Evolutionary conservation across 2,888 invertebrate species (phyloP).

Genomic region (Lamellibrachia columna): DNA sequence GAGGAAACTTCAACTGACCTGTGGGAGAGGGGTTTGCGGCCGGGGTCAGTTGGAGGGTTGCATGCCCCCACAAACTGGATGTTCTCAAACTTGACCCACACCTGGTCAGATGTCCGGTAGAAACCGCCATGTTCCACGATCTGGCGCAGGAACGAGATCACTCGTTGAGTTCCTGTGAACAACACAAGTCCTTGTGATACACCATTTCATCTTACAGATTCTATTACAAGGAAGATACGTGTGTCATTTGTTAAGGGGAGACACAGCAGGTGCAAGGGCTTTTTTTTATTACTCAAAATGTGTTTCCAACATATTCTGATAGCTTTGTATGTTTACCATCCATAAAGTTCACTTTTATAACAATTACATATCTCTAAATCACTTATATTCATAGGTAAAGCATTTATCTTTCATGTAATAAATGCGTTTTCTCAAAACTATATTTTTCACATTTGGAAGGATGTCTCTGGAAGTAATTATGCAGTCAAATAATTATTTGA

Average conservation of each 20-base stretch:
- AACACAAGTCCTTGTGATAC: not conserved
- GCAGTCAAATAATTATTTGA: no score
- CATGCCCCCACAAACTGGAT: constrained; percentile 99
- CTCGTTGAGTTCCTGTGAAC: constrained; percentile 78
- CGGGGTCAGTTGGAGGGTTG: constrained; percentile 99
- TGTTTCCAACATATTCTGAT: no score
- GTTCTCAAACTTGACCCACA: constrained; percentile 95
- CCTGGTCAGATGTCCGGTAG: constrained; percentile 77
- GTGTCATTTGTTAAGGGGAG: not conserved
- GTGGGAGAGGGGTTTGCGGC: constrained; percentile 93
- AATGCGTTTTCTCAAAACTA: no score
- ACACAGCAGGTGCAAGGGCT: no score
- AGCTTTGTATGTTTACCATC: no score
- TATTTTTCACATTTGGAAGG: no score
- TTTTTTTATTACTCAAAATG: no score
- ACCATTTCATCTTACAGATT: not conserved
- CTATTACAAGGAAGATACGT: not conserved
- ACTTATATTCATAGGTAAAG: no score
- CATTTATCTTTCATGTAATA: no score
- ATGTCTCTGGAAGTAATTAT: no score
- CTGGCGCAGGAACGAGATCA: constrained; percentile 98
- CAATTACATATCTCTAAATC: no score
- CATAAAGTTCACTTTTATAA: no score
- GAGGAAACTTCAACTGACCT: constrained; percentile 68
- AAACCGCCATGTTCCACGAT: constrained; percentile 89